Evolutionary conservation across 2,888 invertebrate species (phyloP).

Genomic region (Cheilosia pagana): DNA sequence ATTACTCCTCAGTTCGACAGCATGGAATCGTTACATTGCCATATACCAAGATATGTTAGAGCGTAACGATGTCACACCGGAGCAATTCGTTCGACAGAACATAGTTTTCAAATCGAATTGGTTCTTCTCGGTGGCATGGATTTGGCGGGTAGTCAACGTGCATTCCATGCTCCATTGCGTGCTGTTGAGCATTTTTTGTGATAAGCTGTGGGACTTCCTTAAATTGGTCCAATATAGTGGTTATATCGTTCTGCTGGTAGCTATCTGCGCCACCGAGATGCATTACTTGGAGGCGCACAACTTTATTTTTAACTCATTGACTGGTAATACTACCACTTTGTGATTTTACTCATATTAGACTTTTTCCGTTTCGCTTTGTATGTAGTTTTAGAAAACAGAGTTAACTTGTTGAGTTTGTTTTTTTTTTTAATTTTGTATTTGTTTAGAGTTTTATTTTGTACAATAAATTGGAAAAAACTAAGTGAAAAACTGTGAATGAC

Average conservation of each 20-base stretch:
- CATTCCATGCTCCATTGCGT: conserved; percentile 90
- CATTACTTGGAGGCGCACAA: conserved; percentile 87
- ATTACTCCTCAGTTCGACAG: conserved; percentile 89
- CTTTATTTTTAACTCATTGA: conserved; percentile 84
- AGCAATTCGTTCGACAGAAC: conserved; percentile 85
- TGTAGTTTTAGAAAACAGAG: conserved; percentile 27
- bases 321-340: conserved; percentile 83
- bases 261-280: conserved; percentile 89
- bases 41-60: conserved; percentile 91
- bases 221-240: conserved; percentile 88
- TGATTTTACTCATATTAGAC: conserved; percentile 79
- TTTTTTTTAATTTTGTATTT: background rate
- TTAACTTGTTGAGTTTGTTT: conserved; percentile 30
- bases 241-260: conserved; percentile 87
- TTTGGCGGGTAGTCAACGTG: conserved; percentile 92
- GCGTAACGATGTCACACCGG: conserved; percentile 85
- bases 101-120: conserved; percentile 88
- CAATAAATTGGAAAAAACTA: conserved; percentile 20
- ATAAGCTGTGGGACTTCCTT: conserved; percentile 91
- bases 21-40: conserved; percentile 94
- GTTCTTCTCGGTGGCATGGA: conserved; percentile 89
- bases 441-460: conserved; percentile 10
- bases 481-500: background rate
- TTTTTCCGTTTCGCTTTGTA: conserved; percentile 24
- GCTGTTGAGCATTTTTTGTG: conserved; percentile 91